Evolutionary conservation across 2,113 vertebrate species (phyloP), one percentile per base, ranked within the genome.

Genomic region (Zapornia atra): DNA sequence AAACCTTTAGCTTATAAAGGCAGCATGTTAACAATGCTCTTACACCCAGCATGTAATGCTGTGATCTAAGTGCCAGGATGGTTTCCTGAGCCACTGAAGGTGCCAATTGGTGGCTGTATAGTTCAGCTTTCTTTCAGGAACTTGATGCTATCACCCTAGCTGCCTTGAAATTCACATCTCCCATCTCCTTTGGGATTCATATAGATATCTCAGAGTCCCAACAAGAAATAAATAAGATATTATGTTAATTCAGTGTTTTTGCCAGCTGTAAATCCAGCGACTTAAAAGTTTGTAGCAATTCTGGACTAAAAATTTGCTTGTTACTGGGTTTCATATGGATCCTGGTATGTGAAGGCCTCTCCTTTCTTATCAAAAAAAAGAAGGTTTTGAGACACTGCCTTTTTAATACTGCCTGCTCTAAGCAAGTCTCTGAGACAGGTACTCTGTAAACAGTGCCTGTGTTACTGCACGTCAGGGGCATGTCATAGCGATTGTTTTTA

Each of bases 41-140:
- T 61, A 20, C 4, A n/a, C 29, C 5, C 42, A 69, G 31, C 1
- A 0, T 60, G 66, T 53, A n/a, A n/a, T n/a, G n/a, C n/a, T n/a
- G n/a, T n/a, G n/a, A n/a, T n/a, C n/a, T n/a, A 82, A 69, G 72
- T 26, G n/a, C 66, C 53, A 36, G 44, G 56, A 31, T 44, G 38
- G 28, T 54, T 79, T 80, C 50, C 78, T 20, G 24, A 26, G 31
- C 50, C n/a, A 15, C 3, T 59, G 50, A 44, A 44, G 20, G 22
- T 65, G 21, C 46, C 36, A 73, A 34, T 31, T 0, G 0, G 3
- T 53, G 28, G 36, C 19, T 38, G 17, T 13, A 33, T 26, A 36
- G 33, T 31, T 83, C 24, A 28, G 24, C 68, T 92, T 86, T 81
- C 34, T 18, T 73, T 77, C n/a, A 86, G 82, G 48, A 73, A 14